Evolutionary conservation across 2,888 invertebrate species (phyloP), one percentile per base, ranked within the genome.

Genomic region (Machimus rusticus): DNA sequence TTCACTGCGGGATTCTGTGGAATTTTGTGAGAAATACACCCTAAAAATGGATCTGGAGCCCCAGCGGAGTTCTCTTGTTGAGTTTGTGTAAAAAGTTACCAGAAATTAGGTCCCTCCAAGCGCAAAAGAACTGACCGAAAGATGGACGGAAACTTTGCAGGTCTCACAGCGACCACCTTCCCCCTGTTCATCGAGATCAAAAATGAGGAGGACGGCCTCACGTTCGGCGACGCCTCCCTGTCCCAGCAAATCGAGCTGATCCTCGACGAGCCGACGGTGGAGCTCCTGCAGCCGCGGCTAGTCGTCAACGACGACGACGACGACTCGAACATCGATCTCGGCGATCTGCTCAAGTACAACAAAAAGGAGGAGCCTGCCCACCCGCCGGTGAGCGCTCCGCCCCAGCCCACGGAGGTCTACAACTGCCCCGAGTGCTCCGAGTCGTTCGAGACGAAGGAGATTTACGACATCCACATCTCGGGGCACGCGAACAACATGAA

Each of bases 221-320:
- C 92, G 89, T 91, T 93, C 90, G 92, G 91, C 89, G 93, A 92
- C 90, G 92, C 90, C 90, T 91, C 93, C 89, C 90, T 92, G 90
- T 92, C 92, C 89, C 92, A 93, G 91, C 92, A 92, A 91, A 93
- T 92, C 91, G 92, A 92, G 92, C 92, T 92, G 91, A 92, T 92
- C 89, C 90, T 92, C 88, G 92, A 92, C 89, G 93, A 92, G 90
- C 92, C 93, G n/a, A 87, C 87, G 23, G 81, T 88, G 23, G 88
- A 89, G 9, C 86, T 87, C 79, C 85, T 87, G 0, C 89, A 88
- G 84, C 89, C 88, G 4, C 37, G 55, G 4, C n/a, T 51, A 23
- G 55, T 28, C 39, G 86, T n/a, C 0, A 39, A 39, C 39, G 66
- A 66, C 9, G 87, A 87, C 57, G 90, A 91, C 66, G 92, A 91